Percentiles rank a stretch among this genome's conserved stretches.
Conservation (phyloP, 1,140 invertebrate species). For the Helicoverpa zea region DNA sequence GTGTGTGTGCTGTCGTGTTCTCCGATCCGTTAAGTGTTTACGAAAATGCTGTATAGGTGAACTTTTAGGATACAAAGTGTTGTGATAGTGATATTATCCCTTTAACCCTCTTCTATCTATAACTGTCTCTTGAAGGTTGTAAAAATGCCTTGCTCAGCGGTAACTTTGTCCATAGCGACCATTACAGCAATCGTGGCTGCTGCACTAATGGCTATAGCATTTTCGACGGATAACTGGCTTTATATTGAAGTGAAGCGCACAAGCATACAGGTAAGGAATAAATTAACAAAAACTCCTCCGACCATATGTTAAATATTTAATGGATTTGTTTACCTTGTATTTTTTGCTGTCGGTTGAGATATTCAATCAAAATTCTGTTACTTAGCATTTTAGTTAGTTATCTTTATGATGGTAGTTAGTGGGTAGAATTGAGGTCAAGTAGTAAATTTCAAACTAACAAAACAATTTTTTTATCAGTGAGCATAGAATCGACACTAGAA, state of each 20-base stretch:
- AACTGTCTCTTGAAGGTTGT: conserved; percentile 77
- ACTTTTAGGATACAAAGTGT: conserved; percentile 77
- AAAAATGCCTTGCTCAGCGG: conserved; percentile 97
- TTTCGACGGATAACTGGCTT: conserved; percentile 98
- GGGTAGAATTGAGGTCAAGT: conserved; percentile 11
- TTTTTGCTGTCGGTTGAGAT: neutral
- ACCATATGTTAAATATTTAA: conserved; percentile 8
- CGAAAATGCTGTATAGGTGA: conserved; percentile 86
- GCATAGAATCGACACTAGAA: neutral
- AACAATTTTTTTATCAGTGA: conserved; percentile 6
- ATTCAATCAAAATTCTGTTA: neutral
- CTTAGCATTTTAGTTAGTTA: neutral
- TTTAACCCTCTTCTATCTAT: conserved; percentile 68
- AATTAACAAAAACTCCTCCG: conserved; percentile 35
- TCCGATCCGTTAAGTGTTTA: conserved; percentile 81
- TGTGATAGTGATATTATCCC: conserved; percentile 82
- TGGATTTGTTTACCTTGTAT: conserved; percentile 13
- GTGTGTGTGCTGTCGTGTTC: conserved; percentile 84
- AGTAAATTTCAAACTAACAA: conserved; percentile 7
- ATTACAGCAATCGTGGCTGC: conserved; percentile 97
- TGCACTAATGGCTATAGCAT: conserved; percentile 96
- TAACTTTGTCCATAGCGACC: conserved; percentile 97
- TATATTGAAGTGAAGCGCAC: conserved; percentile 96
- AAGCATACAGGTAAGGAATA: conserved; percentile 92
- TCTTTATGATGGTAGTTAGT: neutral